These are phyloP conservation scores for Candidula unifasciata DNA, from an alignment of 2,888 invertebrate genomes.

Conservation along the genomic window DNA sequence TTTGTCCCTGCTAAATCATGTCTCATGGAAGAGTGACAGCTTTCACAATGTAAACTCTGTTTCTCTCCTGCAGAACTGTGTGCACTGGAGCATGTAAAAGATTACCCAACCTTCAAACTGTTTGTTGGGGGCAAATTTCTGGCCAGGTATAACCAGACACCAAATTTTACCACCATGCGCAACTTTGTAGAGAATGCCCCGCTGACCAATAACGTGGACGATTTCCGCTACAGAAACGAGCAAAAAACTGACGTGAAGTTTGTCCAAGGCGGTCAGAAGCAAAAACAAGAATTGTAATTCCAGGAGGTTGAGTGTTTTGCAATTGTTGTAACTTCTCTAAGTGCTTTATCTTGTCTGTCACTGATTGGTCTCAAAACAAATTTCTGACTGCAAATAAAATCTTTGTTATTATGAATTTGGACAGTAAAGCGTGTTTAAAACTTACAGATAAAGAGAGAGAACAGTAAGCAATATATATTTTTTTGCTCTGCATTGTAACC, in stretches of 20 bases:
- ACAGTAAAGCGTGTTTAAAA: too few species aligned
- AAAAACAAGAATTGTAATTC: neutral
- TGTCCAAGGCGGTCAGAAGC: neutral
- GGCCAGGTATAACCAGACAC: constrained; percentile 32
- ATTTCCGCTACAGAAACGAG: neutral
- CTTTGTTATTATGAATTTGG: too few species aligned
- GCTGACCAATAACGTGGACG: neutral
- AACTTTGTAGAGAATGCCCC: constrained; percentile 40
- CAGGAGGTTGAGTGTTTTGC: neutral
- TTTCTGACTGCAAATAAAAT: too few species aligned
- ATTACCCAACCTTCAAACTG: constrained; percentile 44
- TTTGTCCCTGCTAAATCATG: too few species aligned
- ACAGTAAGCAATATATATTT: too few species aligned
- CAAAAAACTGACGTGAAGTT: constrained; percentile 1
- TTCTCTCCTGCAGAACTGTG: constrained; percentile 32
- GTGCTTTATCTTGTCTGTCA: neutral
- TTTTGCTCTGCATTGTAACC: too few species aligned
- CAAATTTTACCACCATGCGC: constrained; percentile 26
- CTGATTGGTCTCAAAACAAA: too few species aligned
- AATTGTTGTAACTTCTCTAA: neutral
- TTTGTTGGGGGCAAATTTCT: constrained; percentile 42
- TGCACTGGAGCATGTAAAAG: constrained; percentile 16
- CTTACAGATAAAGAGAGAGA: too few species aligned
- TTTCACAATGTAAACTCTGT: neutral
- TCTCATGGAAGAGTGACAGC: too few species aligned